These are phyloP conservation scores for Semnopithecus entellus DNA, from an alignment of 2,113 vertebrate species.

Conservation along the genomic window DNA sequence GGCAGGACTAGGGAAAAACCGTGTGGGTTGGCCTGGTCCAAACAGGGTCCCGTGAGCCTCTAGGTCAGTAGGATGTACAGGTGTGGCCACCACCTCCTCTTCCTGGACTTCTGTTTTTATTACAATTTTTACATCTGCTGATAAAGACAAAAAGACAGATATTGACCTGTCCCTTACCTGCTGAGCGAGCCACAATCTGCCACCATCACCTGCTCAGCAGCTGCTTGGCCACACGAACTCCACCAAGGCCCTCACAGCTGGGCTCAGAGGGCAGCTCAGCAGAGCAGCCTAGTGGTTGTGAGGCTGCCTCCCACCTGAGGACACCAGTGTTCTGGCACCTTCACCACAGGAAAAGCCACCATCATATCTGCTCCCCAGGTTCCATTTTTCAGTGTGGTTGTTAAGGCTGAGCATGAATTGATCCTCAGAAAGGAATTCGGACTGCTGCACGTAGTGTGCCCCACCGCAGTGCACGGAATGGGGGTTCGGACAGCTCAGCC, in stretches of 20 bases:
- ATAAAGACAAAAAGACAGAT: constrained; percentile 49
- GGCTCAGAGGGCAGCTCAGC: too few species aligned
- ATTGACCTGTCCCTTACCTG: background rate
- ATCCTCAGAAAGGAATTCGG: background rate
- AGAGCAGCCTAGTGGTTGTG: background rate
- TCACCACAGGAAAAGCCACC: background rate
- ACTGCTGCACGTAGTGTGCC: background rate
- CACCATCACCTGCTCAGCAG: fast-evolving
- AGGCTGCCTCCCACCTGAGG: background rate
- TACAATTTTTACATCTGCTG: constrained; percentile 80
- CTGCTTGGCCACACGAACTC: fast-evolving
- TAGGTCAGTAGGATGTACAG: constrained; percentile 75
- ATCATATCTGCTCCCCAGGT: background rate
- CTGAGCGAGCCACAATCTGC: background rate
- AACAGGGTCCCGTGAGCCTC: constrained; percentile 76
- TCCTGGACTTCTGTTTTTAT: constrained; percentile 80
- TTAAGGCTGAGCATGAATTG: background rate
- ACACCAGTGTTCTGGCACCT: background rate
- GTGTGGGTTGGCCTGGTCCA: constrained; percentile 60
- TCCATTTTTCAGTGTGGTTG: background rate
- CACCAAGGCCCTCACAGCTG: background rate
- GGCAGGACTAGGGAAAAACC: constrained; percentile 80
- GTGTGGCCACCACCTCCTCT: constrained; percentile 74
- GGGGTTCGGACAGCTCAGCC: background rate
- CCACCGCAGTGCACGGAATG: background rate